Base-by-base conservation (phyloP, 2,797 vertebrate species). In the Leptatherina wallacei region DNA sequence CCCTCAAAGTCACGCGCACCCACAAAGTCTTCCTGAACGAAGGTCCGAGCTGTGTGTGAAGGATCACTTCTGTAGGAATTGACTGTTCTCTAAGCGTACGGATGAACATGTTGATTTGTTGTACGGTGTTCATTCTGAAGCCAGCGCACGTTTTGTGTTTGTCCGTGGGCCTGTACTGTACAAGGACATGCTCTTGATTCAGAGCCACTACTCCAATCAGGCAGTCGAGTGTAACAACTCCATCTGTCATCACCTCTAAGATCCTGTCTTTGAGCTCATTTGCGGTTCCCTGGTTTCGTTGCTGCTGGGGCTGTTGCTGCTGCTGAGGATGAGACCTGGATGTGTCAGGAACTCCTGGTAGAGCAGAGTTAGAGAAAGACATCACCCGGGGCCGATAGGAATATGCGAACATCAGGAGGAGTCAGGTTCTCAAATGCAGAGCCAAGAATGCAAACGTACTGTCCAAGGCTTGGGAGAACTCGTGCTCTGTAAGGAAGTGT, bases 131-230 rank as follows among this genome's bases (percentile, higher is more conserved):
- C 0, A 11, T 0, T 3, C 16, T 77, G 0, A n/a, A 1, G 0
- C 69, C 69, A 0, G 63, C 75, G 6, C 38, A 66, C 3, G 0
- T 8, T 4, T 77, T 77, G 38, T 77, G 75, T 29, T 32, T 71
- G 0, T 77, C 68, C 0, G 38, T 71, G 0, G 69, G 32, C 9
- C 2, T 61, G 57, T 71, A 77, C 8, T 56, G 56, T 3, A 66
- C 44, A 6, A 77, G 71, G 9, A 14, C 6, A 18, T 12, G 18
- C 4, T 12, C 47, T 4, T 3, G 1, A 0, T 2, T 40, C 0
- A 0, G 12, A 35, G 33, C 33, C 0, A n/a, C 51, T 0, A 77
- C 61, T 1, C 68, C 57, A 0, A 77, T 3, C 1, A 77, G 3
- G 44, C 32, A 66, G 7, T 77, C 68, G 0, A 77, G 22, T 1